Evolutionary conservation across 2,797 vertebrate species (phyloP), one percentile per base, ranked within the genome.

Genomic region (Neopelma chrysocephalum): DNA sequence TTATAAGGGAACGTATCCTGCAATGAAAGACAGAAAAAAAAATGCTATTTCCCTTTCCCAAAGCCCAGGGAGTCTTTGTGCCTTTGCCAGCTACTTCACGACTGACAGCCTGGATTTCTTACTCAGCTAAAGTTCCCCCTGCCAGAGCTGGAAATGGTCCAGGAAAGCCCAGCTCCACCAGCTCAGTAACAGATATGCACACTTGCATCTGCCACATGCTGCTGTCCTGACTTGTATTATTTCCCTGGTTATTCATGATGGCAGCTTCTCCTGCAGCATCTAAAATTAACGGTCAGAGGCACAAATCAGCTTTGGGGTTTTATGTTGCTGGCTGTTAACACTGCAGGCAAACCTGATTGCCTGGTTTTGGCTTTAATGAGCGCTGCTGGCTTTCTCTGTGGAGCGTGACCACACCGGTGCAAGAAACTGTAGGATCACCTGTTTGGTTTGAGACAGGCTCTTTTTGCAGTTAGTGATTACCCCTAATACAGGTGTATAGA

Each of bases 81-180:
- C 78, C 90, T 94, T 56, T 60, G 89, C 82, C 88, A 96, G 95
- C 93, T 95, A 93, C 95, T 93, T 93, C 88, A 82, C 73, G n/a
- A 89, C 50, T 76, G 91, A 84, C 90, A 94, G 92, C 76, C 82
- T 61, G 93, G 91, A 96, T 94, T 95, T 94, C 95, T 96, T 96
- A 96, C 93, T 97, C 96, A 97, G 95, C 96, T 94, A 82, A 96
- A 95, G 93, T 61, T 96, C 77, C 60, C 76, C 21, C 71, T 76
- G 95, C 68, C 60, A 27, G 57, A 84, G 81, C 23, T 95, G 90
- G 94, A 96, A 73, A 18, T 3, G 2, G 27, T 85, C 95, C 95
- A 96, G 93, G 70, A 89, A 60, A 87, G 68, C 62, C 51, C 95
- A 90, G 86, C 89, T 89, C 62, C 60, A 10, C 2, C 22, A 92